Conservation (phyloP, 2,797 vertebrate species). For the Eupleurogrammus muticus region DNA sequence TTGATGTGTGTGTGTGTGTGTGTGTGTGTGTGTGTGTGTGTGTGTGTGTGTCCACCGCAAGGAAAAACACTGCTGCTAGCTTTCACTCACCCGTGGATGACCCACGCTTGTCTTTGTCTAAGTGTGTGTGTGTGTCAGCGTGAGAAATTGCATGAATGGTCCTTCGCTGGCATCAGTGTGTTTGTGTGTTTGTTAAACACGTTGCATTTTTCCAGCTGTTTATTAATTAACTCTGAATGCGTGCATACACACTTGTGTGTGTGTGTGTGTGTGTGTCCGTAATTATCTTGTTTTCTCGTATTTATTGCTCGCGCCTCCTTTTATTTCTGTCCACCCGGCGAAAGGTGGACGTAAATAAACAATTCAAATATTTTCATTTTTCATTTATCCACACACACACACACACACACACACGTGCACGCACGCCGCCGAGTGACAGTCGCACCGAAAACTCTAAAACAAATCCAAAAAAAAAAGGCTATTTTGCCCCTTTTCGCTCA, state of each 20-base stretch:
- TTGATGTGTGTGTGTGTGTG: too few species aligned
- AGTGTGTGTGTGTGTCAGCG: constrained; percentile 52
- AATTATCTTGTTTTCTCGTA: constrained; percentile 39
- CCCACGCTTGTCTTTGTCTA: constrained; percentile 62
- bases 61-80: constrained; percentile 77
- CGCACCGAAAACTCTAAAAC: constrained; percentile 48
- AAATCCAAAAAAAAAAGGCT: constrained; percentile 63
- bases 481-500: constrained; percentile 53
- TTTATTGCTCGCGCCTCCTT: constrained; percentile 32
- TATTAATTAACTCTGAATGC: not conserved
- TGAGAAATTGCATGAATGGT: constrained; percentile 69
- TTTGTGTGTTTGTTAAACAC: constrained; percentile 20
- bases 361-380: constrained; percentile 68
- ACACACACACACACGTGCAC: too few species aligned
- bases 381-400: constrained; percentile 44
- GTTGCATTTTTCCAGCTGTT: constrained; percentile 4
- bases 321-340: constrained; percentile 42
- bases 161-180: constrained; percentile 33
- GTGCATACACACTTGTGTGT: not conserved
- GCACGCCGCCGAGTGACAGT: constrained; percentile 55
- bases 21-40: too few species aligned
- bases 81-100: constrained; percentile 81
- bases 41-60: constrained; percentile 82
- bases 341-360: constrained; percentile 52
- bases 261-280: constrained; percentile 8